phyloP scores from a whole-genome alignment of 1,140 invertebrate genomes.

The Drosophila pachea region DNA sequence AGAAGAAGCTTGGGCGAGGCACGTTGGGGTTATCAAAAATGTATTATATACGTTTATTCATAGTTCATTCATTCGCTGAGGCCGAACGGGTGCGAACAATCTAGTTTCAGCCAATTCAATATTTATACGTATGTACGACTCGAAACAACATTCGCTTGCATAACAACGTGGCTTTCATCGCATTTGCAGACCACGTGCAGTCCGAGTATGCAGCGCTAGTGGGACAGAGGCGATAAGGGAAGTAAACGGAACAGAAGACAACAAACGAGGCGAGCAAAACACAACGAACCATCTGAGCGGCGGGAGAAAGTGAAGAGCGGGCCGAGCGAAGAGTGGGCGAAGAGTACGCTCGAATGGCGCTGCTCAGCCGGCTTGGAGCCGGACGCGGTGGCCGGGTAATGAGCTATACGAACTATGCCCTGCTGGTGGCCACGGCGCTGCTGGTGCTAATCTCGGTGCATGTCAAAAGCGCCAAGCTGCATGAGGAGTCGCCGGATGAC shows the following conservation, averaged over 20 bases:
- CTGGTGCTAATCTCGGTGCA: constrained; percentile 69
- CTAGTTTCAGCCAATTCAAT: background rate
- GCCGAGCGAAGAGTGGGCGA: background rate
- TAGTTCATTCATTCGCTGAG: background rate
- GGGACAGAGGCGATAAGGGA: constrained; percentile 41
- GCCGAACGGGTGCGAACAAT: background rate
- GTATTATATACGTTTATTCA: background rate
- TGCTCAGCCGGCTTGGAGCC: constrained; percentile 9
- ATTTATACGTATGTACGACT: background rate
- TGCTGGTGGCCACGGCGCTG: constrained; percentile 57
- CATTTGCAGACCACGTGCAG: constrained; percentile 57
- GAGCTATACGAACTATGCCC: constrained; percentile 63
- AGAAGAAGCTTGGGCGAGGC: background rate
- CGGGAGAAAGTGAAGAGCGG: constrained; percentile 21
- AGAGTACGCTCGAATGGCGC: constrained; percentile 39
- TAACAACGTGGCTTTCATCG: constrained; percentile 3
- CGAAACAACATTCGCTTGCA: constrained; percentile 16
- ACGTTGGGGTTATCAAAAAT: constrained; percentile 20
- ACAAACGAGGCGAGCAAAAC: constrained; percentile 14
- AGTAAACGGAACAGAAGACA: constrained; percentile 7
- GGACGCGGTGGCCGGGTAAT: constrained; percentile 24
- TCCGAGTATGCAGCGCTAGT: constrained; percentile 50
- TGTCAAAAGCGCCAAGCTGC: constrained; percentile 65
- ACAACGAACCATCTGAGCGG: constrained; percentile 17
- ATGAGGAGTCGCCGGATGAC: constrained; percentile 41